Percentiles rank a stretch among this genome's conserved stretches.
phyloP scores from a whole-genome alignment of 2,113 vertebrate genomes.

The Larimichthys polyactis region DNA sequence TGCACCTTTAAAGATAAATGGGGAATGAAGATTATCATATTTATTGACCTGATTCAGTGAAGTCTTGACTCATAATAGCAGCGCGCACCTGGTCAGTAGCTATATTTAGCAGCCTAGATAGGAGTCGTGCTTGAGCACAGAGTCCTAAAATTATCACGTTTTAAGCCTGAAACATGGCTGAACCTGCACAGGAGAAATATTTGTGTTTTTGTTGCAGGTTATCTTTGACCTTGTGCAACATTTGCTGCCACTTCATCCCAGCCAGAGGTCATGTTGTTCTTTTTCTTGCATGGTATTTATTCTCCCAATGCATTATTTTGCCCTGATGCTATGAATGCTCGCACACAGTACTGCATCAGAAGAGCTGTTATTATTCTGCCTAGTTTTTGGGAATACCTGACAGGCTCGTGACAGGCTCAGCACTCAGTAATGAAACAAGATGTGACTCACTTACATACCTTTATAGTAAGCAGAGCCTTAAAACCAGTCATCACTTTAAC shows the following conservation, averaged over 20 bases:
- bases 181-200: not conserved
- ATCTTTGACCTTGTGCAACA: not conserved
- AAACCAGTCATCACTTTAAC: not conserved
- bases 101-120: not conserved
- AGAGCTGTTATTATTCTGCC: not conserved
- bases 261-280: not conserved
- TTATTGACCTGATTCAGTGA: not conserved
- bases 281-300: not conserved
- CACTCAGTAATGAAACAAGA: not conserved
- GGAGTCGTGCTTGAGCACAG: not conserved
- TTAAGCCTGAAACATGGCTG: not conserved
- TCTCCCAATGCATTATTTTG: not conserved
- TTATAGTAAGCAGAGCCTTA: not conserved
- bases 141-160: not conserved
- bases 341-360: not conserved
- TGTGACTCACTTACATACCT: not conserved
- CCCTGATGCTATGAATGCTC: not conserved
- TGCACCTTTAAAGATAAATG: not conserved
- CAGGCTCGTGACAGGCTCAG: not conserved
- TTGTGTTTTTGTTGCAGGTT: not conserved
- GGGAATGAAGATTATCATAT: not conserved
- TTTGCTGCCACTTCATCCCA: no score
- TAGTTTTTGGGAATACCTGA: not conserved
- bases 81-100: slow-evolving; percentile 1
- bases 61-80: not conserved